Evolutionary conservation across 1,140 invertebrate genomes (phyloP).

Genomic region (Trichomalopsis sarcophagae): DNA sequence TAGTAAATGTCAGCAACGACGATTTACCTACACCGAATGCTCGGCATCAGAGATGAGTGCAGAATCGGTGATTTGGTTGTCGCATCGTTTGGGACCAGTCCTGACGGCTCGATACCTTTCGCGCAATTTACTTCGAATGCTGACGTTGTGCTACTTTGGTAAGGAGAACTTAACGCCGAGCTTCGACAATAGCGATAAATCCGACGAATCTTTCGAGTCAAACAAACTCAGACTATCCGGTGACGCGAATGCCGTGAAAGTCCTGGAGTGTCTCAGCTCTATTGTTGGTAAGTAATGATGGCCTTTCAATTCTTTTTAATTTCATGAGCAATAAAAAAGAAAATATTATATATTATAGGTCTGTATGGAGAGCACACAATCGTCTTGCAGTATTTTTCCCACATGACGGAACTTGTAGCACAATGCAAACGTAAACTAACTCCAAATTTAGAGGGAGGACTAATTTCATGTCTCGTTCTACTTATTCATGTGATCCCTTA

Average conservation of each 20-base stretch:
- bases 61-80: conserved; percentile 93
- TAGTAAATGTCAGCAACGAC: conserved; percentile 46
- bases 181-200: conserved; percentile 55
- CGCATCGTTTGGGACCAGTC: conserved; percentile 95
- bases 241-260: conserved; percentile 87
- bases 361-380: conserved; percentile 96
- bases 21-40: conserved; percentile 68
- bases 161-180: conserved; percentile 83
- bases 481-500: conserved; percentile 88
- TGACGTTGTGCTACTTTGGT: conserved; percentile 94
- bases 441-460: conserved; percentile 88
- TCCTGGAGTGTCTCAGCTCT: conserved; percentile 90
- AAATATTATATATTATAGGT: conserved; percentile 69
- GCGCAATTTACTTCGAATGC: conserved; percentile 93
- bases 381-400: conserved; percentile 94
- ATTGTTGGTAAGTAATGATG: conserved; percentile 81
- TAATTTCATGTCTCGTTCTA: conserved; percentile 89
- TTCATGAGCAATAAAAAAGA: neutral
- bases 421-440: conserved; percentile 87
- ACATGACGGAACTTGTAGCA: conserved; percentile 88
- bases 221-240: conserved; percentile 79
- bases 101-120: conserved; percentile 93
- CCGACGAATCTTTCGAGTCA: conserved; percentile 53
- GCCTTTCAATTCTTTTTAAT: neutral
- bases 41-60: conserved; percentile 93